Conservation (phyloP, 2,888 invertebrate species). For the Pseudococcus jackbeardsleyi region DNA sequence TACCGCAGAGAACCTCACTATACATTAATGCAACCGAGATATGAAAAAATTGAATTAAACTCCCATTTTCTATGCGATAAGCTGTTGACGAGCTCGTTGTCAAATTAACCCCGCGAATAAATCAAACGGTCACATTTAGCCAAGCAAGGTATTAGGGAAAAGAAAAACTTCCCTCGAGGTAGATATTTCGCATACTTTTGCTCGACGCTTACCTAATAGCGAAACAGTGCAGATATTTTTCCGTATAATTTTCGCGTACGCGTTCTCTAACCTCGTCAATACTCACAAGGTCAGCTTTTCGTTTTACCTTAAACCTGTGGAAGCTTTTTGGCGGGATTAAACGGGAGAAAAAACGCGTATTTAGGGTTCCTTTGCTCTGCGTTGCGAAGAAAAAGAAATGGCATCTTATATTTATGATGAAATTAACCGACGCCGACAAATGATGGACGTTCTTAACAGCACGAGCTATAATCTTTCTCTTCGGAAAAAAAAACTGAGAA, state of each 20-base stretch:
- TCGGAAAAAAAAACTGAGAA: too few relatives aligned
- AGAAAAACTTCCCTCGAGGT: too few relatives aligned
- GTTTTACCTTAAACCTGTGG: background rate
- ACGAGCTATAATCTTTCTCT: background rate
- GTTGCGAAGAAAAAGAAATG: background rate
- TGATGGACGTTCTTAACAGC: background rate
- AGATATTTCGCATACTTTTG: too few relatives aligned
- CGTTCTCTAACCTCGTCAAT: background rate
- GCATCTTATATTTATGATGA: background rate
- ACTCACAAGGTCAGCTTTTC: background rate
- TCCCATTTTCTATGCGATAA: background rate
- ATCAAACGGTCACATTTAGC: background rate
- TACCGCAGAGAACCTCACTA: background rate
- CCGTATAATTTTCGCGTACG: conserved; percentile 17
- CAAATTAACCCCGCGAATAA: background rate
- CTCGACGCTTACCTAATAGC: background rate
- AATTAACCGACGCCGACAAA: background rate
- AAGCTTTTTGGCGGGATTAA: background rate
- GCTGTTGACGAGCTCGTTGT: background rate
- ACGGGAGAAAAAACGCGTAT: background rate
- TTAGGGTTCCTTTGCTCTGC: background rate
- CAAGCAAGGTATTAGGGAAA: background rate
- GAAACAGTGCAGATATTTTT: background rate
- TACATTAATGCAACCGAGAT: background rate
- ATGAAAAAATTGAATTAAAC: background rate